A percentile compares a stretch with the other conserved stretches of the same genome.
phyloP scores from a whole-genome alignment of 92 coral and sea anemone genomes.

The Actinostola sp. region DNA sequence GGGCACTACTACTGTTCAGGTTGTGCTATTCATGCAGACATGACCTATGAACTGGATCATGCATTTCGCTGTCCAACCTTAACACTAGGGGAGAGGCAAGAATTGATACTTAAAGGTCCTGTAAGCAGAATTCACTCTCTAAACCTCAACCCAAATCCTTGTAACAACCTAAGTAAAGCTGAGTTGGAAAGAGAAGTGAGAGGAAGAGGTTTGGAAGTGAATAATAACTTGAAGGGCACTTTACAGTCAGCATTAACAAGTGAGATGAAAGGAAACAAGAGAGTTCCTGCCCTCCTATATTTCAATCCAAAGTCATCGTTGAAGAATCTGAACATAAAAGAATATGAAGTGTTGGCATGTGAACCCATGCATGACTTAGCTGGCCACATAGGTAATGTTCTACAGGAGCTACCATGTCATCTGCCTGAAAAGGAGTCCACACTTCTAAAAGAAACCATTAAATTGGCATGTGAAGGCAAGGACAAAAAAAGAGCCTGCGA shows the following conservation, averaged over 20 bases:
- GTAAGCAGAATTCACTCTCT: background rate
- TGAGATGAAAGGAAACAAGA: background rate
- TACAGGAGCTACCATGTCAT: background rate
- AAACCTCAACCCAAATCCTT: conserved; percentile 2
- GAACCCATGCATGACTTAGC: conserved; percentile 3
- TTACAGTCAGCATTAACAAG: background rate
- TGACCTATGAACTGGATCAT: conserved; percentile 27
- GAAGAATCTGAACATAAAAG: background rate
- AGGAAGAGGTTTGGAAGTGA: background rate
- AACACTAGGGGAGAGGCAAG: background rate
- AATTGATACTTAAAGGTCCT: background rate
- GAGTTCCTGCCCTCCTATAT: conserved; percentile 12
- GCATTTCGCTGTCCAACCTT: conserved; percentile 23
- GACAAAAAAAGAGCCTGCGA: conserved; percentile 3
- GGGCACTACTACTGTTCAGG: conserved; percentile 45
- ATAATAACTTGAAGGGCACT: background rate
- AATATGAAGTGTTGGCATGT: background rate
- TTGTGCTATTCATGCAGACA: conserved; percentile 27
- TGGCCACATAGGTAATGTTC: conserved; percentile 2
- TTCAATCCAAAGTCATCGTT: background rate
- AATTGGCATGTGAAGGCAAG: background rate
- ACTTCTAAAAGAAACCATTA: background rate
- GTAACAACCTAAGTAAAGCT: background rate
- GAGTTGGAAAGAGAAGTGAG: conserved; percentile 11
- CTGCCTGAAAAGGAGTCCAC: background rate